Evolutionary conservation across 2,888 invertebrate genomes (phyloP), one percentile per base, ranked within the genome.

Genomic region (Rutpela maculata): DNA sequence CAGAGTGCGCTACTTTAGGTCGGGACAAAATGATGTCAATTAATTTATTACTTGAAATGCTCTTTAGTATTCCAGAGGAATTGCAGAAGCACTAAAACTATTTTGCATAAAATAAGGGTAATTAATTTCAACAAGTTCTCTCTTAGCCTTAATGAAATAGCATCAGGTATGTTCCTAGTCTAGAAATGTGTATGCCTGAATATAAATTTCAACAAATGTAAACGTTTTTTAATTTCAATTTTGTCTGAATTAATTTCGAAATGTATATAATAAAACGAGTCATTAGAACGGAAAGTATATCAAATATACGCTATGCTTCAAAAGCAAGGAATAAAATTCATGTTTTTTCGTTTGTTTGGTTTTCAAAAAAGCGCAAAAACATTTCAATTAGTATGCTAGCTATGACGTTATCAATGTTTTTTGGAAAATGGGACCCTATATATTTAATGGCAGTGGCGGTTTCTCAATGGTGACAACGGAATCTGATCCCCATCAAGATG

Each of bases 21-120:
- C 18, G 19, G 59, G 19, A 22, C 18, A 22, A 59, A 59, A 19
- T 19, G 12, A 50, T 50, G 50, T 81, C 78, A 79, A 81, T 83
- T 81, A 80, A 80, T 83, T 81, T 81, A 83, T 83, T 81, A 79
- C 80, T 78, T 76, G 76, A 78, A 80, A 78, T 81, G 78, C 79
- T 79, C 78, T 70, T 81, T 77, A 78, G 81, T 80, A 80, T 81
- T 80, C 81, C 71, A 75, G 59, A 59, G 59, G 19, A 59, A 59
- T 59, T 59, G 10, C 22, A 59, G 72, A 75, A 78, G 81, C 80
- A 81, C 78, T 77, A 76, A 75, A 79, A 78, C 80, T 81, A 80
- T 81, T 82, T 82, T 80, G 79, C 81, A 81, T 81, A 75, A 81
- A 81, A 79, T 82, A 78, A 81, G 77, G 81, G 76, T 80, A 82